phyloP scores from a whole-genome alignment of 2,888 invertebrate genomes.

The Steinernema scapterisci region DNA sequence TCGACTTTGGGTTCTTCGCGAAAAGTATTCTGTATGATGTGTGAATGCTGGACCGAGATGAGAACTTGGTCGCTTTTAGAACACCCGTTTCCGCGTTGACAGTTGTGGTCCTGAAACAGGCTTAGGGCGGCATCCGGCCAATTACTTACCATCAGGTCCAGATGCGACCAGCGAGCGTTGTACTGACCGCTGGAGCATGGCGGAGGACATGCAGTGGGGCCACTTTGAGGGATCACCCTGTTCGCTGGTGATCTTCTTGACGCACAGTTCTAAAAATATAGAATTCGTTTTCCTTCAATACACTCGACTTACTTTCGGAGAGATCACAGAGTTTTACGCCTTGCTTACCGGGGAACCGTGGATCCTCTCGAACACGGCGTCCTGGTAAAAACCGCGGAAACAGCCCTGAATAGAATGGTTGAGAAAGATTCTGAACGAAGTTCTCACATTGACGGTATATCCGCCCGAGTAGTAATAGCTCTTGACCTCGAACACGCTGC shows the following conservation, averaged over 20 bases:
- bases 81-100: not conserved
- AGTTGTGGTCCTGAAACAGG: not conserved
- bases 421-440: no score
- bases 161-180: not conserved
- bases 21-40: constrained; percentile 18
- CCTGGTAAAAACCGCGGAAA: constrained; percentile 43
- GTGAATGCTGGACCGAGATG: constrained; percentile 5
- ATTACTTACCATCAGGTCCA: not conserved
- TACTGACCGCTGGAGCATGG: constrained; percentile 40
- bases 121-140: no score
- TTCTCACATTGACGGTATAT: constrained; percentile 40
- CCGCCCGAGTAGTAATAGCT: constrained; percentile 44
- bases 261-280: not conserved
- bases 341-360: constrained; percentile 37
- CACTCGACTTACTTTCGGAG: constrained; percentile 36
- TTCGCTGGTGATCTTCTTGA: constrained; percentile 33
- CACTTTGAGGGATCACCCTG: constrained; percentile 40
- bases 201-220: constrained; percentile 42
- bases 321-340: constrained; percentile 35
- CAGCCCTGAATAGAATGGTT: constrained; percentile 36
- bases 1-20: constrained; percentile 16
- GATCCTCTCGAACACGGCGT: constrained; percentile 38
- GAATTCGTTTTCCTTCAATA: no score
- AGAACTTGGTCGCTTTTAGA: not conserved
- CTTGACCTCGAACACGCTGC: constrained; percentile 36